phyloP scores from a whole-genome alignment of 1,140 invertebrate species.

The Zeugodacus cucurbitae region DNA sequence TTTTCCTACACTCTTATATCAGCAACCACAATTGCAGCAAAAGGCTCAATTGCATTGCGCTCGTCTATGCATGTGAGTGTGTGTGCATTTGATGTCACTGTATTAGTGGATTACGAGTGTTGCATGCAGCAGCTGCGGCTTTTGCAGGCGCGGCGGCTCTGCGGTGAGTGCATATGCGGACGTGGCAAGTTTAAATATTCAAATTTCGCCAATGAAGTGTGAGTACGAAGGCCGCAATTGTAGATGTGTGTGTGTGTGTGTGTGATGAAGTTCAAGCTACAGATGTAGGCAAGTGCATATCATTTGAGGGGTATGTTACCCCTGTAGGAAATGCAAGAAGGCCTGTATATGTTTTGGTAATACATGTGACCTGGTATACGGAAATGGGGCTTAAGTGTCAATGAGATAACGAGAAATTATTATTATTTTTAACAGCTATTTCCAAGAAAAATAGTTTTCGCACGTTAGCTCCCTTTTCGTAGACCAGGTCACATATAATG shows the following conservation, averaged over 20 bases:
- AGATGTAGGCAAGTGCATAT: background rate
- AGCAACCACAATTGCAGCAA: background rate
- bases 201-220: slow-evolving; percentile 35
- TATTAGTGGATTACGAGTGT: slow-evolving; percentile 10
- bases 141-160: background rate
- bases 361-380: too few relatives aligned
- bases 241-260: background rate
- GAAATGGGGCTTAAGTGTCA: too few relatives aligned
- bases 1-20: background rate
- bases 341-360: too few relatives aligned
- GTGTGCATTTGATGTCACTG: background rate
- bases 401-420: too few relatives aligned
- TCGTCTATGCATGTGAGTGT: background rate
- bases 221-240: background rate
- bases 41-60: background rate
- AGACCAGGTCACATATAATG: too few relatives aligned
- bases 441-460: too few relatives aligned
- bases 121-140: background rate
- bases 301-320: background rate
- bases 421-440: too few relatives aligned
- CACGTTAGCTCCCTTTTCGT: too few relatives aligned
- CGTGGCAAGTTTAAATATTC: slow-evolving; percentile 38
- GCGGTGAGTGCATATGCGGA: slow-evolving; percentile 2
- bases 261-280: background rate
- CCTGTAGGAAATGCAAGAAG: background rate